Base-by-base conservation (phyloP, 2,888 invertebrate genomes). In the Leucophenga maculata region DNA sequence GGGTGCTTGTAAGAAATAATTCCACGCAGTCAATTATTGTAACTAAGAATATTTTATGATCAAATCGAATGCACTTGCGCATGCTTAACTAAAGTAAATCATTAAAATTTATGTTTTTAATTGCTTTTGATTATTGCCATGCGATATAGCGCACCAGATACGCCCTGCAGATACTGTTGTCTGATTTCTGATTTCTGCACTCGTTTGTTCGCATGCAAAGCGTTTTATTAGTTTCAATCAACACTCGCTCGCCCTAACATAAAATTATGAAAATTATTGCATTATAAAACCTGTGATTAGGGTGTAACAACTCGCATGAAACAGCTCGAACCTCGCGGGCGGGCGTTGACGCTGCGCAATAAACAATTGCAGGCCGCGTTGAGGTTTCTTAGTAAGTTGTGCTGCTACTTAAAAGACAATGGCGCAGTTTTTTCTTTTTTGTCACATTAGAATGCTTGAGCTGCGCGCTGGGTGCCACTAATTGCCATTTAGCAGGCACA, bases 21-120 rank as follows among this genome's bases (percentile, higher is more conserved):
- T n/a, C n/a, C n/a, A n/a, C n/a, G n/a, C n/a, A n/a, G n/a, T n/a
- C n/a, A n/a, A n/a, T n/a, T n/a, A n/a, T n/a, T 6, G 22, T 57
- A 26, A 26, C 26, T 57, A 57, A n/a, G n/a, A n/a, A n/a, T n/a
- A n/a, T n/a, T 18, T 22, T 13, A n/a, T 26, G 26, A 57, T 6
- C 8, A n/a, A 26, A 31, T 22, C 14, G 26, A 18, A 18, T 9
- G 1, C 20, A 20, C 22, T 22, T 46, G 65, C 52, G 50, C 54
- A 54, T 50, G 54, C 18, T 75, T 67, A 52, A 72, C 66, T 72
- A 68, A 83, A 80, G 82, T 83, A 80, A 80, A 80, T 83, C 82
- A 80, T 83, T 82, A 83, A 77, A 83, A 82, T 82, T 83, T 80
- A 80, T 80, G 83, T 82, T 82, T 78, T 83, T 80, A 83, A 80